Percentiles rank a stretch among this genome's conserved stretches.
Conservation (phyloP, 37 sponge, comb jelly and placozoan genomes). For the Aphrocallistes beatrix region DNA sequence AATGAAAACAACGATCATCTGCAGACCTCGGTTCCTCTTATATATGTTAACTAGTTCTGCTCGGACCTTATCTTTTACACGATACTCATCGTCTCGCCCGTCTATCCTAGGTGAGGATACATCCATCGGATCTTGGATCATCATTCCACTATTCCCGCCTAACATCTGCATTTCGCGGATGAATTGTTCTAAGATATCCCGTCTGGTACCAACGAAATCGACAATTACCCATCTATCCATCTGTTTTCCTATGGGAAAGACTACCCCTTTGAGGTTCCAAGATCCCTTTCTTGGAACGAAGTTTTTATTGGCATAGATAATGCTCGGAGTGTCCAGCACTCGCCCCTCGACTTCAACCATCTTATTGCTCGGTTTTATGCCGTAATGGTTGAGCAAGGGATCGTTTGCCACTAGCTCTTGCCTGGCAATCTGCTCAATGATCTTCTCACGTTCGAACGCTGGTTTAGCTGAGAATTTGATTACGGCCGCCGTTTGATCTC, state of each 20-base stretch:
- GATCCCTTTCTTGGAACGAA: slow-evolving; percentile 25
- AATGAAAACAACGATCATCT: slow-evolving; percentile 13
- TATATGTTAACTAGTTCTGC: neutral
- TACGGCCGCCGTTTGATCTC: slow-evolving; percentile 42
- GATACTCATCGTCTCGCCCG: neutral
- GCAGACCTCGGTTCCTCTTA: neutral
- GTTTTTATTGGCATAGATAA: slow-evolving; percentile 17
- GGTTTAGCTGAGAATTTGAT: slow-evolving; percentile 46
- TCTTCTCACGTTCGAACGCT: slow-evolving; percentile 25
- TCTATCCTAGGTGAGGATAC: neutral
- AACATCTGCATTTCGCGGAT: neutral
- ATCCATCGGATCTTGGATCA: neutral
- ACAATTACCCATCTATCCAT: slow-evolving; percentile 39
- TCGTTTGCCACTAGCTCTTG: neutral
- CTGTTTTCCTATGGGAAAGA: slow-evolving; percentile 24
- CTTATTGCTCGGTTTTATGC: slow-evolving; percentile 22
- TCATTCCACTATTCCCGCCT: slow-evolving; percentile 21
- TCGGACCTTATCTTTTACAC: neutral
- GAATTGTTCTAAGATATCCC: slow-evolving; percentile 13
- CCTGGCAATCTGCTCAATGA: slow-evolving; percentile 17
- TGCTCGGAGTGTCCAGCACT: slow-evolving; percentile 36
- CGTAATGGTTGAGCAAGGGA: slow-evolving; percentile 34
- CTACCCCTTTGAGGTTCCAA: slow-evolving; percentile 42
- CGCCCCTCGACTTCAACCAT: slow-evolving; percentile 43
- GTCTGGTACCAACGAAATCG: neutral